Evolutionary conservation across 2,113 vertebrate genomes (phyloP).

Genomic region (Anguilla rostrata): DNA sequence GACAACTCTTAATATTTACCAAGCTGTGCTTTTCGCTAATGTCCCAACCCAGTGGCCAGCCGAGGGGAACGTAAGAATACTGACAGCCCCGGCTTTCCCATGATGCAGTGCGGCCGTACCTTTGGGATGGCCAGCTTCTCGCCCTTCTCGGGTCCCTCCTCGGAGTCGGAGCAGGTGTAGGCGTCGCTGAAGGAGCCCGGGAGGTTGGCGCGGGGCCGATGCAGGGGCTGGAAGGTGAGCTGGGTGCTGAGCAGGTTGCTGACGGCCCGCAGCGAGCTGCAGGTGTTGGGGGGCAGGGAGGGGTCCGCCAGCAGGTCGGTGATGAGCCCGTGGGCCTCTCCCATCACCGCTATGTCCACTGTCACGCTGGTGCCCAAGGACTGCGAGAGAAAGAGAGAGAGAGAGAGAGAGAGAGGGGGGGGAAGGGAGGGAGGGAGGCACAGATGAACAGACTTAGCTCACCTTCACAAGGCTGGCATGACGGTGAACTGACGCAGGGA

Average conservation of each 20-base stretch:
- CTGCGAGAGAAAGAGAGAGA: conserved; percentile 58
- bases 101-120: conserved; percentile 61
- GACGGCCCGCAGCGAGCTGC: conserved; percentile 87
- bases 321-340: conserved; percentile 94
- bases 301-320: conserved; percentile 93
- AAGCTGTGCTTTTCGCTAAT: not conserved
- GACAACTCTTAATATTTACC: not conserved
- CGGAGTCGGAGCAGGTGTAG: conserved; percentile 87
- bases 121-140: conserved; percentile 89
- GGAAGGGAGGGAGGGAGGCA: not conserved
- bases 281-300: conserved; percentile 87
- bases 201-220: conserved; percentile 80
- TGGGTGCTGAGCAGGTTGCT: conserved; percentile 92
- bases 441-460: conserved; percentile 34
- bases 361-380: conserved; percentile 93
- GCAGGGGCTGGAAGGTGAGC: conserved; percentile 89
- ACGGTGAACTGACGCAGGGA: not conserved
- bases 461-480: not conserved
- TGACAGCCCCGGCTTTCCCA: not conserved
- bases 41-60: not conserved
- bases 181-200: conserved; percentile 83
- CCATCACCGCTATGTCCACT: conserved; percentile 97
- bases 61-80: not conserved
- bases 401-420: conserved; percentile 28
- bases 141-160: conserved; percentile 84